These are phyloP conservation scores for Scyliorhinus canicula DNA, from an alignment of 2,797 vertebrate species.

Conservation along the genomic window DNA sequence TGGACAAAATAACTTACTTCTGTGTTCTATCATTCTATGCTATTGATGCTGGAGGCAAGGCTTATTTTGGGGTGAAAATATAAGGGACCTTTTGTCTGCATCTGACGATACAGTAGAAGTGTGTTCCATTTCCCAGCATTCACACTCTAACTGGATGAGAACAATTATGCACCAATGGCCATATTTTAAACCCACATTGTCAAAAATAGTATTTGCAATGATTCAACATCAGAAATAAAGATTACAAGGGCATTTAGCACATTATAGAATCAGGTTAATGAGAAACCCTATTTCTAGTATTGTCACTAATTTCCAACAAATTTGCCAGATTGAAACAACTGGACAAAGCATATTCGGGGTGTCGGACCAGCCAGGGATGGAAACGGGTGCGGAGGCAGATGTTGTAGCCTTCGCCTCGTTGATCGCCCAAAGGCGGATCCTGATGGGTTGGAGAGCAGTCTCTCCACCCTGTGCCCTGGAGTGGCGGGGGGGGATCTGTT, in stretches of 20 bases:
- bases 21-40: background rate
- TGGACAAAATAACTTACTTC: background rate
- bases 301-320: background rate
- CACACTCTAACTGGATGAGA: background rate
- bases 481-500: too few relatives aligned
- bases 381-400: too few relatives aligned
- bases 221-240: background rate
- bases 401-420: too few relatives aligned
- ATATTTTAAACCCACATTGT: background rate
- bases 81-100: background rate
- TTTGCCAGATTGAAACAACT: background rate
- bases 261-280: background rate
- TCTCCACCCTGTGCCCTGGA: too few relatives aligned
- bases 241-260: background rate
- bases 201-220: too few relatives aligned
- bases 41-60: background rate
- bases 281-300: background rate
- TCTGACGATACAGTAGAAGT: background rate
- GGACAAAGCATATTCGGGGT: too few relatives aligned
- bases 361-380: too few relatives aligned
- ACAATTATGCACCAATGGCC: background rate
- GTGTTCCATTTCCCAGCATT: background rate
- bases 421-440: too few relatives aligned
- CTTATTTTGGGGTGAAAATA: background rate
- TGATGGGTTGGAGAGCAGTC: too few relatives aligned